A percentile compares a stretch with the other conserved stretches of the same genome.
phyloP scores from a whole-genome alignment of 23 tunicate species.

The Halocynthia aurantium region DNA sequence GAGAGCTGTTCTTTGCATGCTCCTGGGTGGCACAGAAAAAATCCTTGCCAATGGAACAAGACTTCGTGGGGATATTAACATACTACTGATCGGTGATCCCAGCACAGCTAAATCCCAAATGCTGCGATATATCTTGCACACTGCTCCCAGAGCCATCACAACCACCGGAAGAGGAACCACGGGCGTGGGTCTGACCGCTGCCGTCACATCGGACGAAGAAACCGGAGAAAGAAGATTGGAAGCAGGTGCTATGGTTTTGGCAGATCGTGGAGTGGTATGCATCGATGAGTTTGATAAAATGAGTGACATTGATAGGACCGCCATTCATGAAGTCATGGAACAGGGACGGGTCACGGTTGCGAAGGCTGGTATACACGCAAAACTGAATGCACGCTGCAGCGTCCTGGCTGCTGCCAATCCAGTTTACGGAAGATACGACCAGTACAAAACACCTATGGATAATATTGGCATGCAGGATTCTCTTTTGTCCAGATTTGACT shows the following conservation, averaged over 20 bases:
- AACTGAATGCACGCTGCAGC: slow-evolving; percentile 90
- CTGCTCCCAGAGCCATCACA: slow-evolving; percentile 92
- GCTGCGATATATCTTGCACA: slow-evolving; percentile 81
- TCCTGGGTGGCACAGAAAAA: slow-evolving; percentile 95
- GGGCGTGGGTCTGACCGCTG: slow-evolving; percentile 98
- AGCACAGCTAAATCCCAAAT: slow-evolving; percentile 97
- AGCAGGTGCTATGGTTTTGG: slow-evolving; percentile 99
- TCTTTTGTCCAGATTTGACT: slow-evolving; percentile 90
- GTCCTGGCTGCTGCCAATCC: slow-evolving; percentile 99
- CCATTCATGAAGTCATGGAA: slow-evolving; percentile 99
- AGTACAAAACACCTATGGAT: slow-evolving; percentile 96
- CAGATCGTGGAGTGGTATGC: slow-evolving; percentile 98
- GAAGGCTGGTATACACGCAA: slow-evolving; percentile 97
- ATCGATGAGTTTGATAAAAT: slow-evolving; percentile 99
- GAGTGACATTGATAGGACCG: slow-evolving; percentile 95
- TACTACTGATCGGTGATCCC: slow-evolving; percentile 91
- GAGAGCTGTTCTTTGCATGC: slow-evolving; percentile 90
- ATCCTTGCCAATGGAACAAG: slow-evolving; percentile 83
- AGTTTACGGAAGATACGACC: slow-evolving; percentile 94
- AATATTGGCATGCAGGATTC: slow-evolving; percentile 99
- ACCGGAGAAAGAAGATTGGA: slow-evolving; percentile 92
- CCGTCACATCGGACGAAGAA: slow-evolving; percentile 98
- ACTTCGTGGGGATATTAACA: slow-evolving; percentile 95
- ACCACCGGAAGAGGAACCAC: slow-evolving; percentile 98
- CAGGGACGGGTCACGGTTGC: slow-evolving; percentile 97